phyloP scores from a whole-genome alignment of 2,113 vertebrate species.

The Indri indri region DNA sequence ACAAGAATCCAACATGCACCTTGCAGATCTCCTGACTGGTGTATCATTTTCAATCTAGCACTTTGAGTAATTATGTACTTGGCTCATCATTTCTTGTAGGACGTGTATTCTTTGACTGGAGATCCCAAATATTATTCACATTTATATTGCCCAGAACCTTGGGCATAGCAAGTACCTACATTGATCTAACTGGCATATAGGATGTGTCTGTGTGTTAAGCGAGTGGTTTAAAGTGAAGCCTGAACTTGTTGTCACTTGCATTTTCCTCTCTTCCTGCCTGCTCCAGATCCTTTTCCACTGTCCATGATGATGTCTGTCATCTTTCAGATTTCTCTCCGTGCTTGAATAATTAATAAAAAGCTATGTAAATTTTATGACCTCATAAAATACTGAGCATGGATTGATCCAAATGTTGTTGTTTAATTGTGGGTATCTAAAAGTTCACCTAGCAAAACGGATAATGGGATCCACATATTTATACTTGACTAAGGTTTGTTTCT shows the following conservation, averaged over 20 bases:
- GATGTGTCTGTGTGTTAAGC: neutral
- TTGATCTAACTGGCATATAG: neutral
- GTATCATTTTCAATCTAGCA: neutral
- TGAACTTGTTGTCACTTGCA: neutral
- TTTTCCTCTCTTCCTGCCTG: neutral
- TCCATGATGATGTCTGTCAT: neutral
- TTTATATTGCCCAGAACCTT: fast-evolving
- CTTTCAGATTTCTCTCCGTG: neutral
- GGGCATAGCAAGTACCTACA: neutral
- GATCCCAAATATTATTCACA: neutral
- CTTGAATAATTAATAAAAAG: neutral
- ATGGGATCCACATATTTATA: neutral
- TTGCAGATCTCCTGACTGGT: neutral
- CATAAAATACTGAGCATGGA: neutral
- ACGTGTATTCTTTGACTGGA: neutral
- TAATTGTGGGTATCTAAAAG: neutral
- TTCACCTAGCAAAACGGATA: neutral
- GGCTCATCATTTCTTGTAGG: neutral
- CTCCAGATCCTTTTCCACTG: neutral
- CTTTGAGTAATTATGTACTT: neutral
- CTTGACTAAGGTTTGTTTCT: neutral
- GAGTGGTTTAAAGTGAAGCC: neutral
- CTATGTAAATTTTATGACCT: neutral
- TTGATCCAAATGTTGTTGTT: neutral
- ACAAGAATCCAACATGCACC: neutral